Base-by-base conservation (phyloP, 2,888 invertebrate genomes). In the Pinctada fucata region DNA sequence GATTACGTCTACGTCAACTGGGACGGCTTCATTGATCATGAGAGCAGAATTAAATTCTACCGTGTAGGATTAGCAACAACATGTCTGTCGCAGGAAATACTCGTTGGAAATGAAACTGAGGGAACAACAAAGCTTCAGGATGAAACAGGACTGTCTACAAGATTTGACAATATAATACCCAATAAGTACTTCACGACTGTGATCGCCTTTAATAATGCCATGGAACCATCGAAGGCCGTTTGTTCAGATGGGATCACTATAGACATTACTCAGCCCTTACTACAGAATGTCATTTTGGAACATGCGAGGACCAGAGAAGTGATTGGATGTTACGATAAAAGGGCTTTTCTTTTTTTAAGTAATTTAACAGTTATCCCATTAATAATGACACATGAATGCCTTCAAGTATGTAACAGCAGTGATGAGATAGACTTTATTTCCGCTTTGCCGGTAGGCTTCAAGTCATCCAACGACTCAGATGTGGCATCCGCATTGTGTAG, bases 161-260 rank as follows among this genome's bases (percentile, higher is more conserved):
- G 65, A 31, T 16, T 79, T 2, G 4, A 6, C 8, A 63, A 76
- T 8, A 51, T 50, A 67, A 71, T 64, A 3, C 65, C 79, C 10
- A 86, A 86, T 3, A 84, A 76, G 45, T 82, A 80, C n/a, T 84
- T 75, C 52, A 64, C 77, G 2, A 82, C 85, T 5, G 79, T 87
- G 5, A 80, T 88, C 13, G 88, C 88, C 3, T 82, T 83, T 52
- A 88, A 88, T 73, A 81, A 84, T 72, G 88, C 88, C 0, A 67
- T 88, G 77, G 84, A 81, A 67, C 82, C 87, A 6, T 88, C 89
- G 0, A 76, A 71, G n/a, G 81, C 81, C 3, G 85, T 81, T 5
- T 89, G 89, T 69, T 86, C 87, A 3, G 87, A 88, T 75, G 89
- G 89, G 2, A 80, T 89, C n/a, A 76, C 78, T 1, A 67, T 82